Conservation (phyloP, 2,113 vertebrate species). For the Thalassarche chlororhynchos region DNA sequence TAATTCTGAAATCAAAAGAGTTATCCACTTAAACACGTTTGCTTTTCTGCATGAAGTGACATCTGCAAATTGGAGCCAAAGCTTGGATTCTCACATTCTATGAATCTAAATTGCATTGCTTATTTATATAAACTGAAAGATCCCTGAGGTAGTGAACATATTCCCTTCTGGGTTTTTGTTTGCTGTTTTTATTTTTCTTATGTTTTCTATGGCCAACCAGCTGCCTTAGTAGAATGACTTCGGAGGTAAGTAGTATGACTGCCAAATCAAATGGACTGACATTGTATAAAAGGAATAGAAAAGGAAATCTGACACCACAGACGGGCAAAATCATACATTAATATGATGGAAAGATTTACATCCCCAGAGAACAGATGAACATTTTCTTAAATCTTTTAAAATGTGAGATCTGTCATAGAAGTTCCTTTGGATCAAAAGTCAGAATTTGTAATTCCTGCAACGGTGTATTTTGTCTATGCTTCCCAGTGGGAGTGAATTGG, state of each 20-base stretch:
- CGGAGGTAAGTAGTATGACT: not conserved
- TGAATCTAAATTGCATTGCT: not conserved
- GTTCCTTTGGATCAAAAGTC: not conserved
- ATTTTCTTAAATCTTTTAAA: not conserved
- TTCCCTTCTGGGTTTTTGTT: not conserved
- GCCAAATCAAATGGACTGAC: not conserved
- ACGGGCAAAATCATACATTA: not conserved
- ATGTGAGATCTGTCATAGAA: not conserved
- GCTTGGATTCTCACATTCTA: not conserved
- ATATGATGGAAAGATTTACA: not conserved
- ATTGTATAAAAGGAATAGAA: not conserved
- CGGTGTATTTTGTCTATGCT: not conserved
- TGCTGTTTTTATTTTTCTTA: not conserved
- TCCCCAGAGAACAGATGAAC: not conserved
- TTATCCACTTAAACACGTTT: not conserved
- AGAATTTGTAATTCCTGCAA: not conserved
- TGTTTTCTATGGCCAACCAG: not conserved
- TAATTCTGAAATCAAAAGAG: not conserved
- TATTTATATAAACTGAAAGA: not conserved
- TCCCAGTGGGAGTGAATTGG: constrained; percentile 30
- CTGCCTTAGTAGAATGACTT: not conserved
- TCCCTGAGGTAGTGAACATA: not conserved
- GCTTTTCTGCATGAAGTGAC: not conserved
- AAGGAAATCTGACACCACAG: not conserved
- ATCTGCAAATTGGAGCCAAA: not conserved